Base-by-base conservation (phyloP, 1,140 invertebrate species). In the Drosophila equinoxialis region DNA sequence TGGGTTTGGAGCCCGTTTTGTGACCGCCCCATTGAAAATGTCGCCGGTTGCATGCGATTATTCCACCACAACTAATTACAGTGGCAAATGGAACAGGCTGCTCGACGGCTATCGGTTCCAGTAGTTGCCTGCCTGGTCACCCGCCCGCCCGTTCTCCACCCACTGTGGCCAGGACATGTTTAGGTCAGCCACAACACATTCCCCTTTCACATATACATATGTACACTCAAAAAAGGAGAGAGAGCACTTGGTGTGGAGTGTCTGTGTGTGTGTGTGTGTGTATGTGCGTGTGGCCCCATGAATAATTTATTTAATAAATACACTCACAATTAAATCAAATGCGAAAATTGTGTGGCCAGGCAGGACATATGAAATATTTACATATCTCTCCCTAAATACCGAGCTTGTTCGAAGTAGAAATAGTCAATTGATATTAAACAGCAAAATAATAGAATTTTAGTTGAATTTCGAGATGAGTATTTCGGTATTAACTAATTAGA, bases 271-370 rank as follows among this genome's bases (percentile, higher is more conserved):
- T 48, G 45, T 10, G 17, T 17, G 17, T 17, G 17, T 17, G 17
- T 51, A 20, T 51, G 45, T 23, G 41, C 17, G 80, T 71, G 66
- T 64, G 67, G 73, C 69, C 55, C 68, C 74, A 89, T 89, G 84
- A 89, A 89, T 89, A 89, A 89, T 89, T 89, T 89, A 89, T 89
- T 89, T 89, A 89, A 89, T 89, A 89, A 89, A 89, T 89, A 84
- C 84, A 89, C 84, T 84, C 74, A 89, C 80, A 89, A 84, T 89
- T 84, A 89, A 89, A 89, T 89, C 84, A 89, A 89, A 84, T 89
- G 77, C 80, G 66, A 83, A 87, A 79, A 76, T 69, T 76, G 74
- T 68, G 73, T 13, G n/a, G 54, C 23, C 55, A 67, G 26, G 26
- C 39, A 59, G 33, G 57, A 17, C 14, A 10, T 35, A 58, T 17